A percentile compares a stretch with the other conserved stretches of the same genome.
Conservation (phyloP, 2,888 invertebrate genomes). For the Lycophotia porphyrea region DNA sequence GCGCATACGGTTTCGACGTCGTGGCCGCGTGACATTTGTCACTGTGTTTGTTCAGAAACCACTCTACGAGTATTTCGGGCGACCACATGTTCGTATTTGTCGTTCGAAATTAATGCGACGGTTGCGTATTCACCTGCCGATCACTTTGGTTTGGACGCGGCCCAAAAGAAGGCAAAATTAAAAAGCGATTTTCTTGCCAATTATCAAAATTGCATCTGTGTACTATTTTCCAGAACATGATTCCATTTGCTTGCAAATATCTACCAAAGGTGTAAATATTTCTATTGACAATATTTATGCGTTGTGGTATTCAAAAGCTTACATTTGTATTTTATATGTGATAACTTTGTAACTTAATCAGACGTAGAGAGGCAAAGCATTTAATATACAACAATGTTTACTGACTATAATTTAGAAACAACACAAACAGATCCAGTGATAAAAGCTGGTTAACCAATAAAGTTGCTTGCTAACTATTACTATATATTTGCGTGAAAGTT, state of each 20-base stretch:
- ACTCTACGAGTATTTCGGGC: background rate
- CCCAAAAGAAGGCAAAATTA: background rate
- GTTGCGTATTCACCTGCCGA: background rate
- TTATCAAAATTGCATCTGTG: background rate
- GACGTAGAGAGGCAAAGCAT: background rate
- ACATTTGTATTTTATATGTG: background rate
- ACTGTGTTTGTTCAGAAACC: background rate
- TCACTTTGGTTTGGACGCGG: background rate
- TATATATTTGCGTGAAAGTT: slow-evolving; percentile 53
- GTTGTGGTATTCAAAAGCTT: background rate
- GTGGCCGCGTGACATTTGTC: background rate
- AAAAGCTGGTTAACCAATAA: slow-evolving; percentile 57
- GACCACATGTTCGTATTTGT: background rate
- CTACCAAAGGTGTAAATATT: background rate
- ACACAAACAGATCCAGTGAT: slow-evolving; percentile 38
- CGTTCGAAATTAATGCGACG: background rate
- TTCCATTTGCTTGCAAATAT: slow-evolving; percentile 2
- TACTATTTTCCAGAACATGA: background rate
- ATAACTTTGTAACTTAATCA: slow-evolving; percentile 11
- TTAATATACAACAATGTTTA: slow-evolving; percentile 25
- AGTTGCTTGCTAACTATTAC: slow-evolving; percentile 49
- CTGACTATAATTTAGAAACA: slow-evolving; percentile 31
- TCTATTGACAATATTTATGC: background rate
- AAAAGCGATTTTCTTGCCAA: background rate
- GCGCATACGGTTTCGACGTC: background rate